Conservation (phyloP, 1,140 invertebrate genomes). For the Oryzaephilus surinamensis region DNA sequence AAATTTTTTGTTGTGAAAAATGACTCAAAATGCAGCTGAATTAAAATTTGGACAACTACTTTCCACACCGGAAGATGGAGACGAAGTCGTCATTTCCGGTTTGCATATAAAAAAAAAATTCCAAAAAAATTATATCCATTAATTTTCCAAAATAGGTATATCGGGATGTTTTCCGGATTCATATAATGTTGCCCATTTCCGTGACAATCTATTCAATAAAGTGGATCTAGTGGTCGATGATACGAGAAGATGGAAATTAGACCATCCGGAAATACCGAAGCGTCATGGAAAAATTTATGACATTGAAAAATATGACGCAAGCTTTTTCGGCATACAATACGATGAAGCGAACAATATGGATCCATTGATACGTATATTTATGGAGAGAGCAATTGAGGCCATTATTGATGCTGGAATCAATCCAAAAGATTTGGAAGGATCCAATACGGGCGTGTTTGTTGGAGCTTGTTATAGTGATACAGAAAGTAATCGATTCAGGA, state of each 20-base stretch:
- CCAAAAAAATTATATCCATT: not conserved
- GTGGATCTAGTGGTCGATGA: constrained; percentile 75
- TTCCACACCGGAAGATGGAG: not conserved
- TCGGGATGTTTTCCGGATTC: constrained; percentile 80
- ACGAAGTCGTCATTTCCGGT: not conserved
- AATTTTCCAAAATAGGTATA: constrained; percentile 43
- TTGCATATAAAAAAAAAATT: not conserved
- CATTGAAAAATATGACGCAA: constrained; percentile 68
- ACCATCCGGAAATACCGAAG: constrained; percentile 55
- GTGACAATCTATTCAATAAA: constrained; percentile 67
- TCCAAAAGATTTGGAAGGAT: constrained; percentile 48
- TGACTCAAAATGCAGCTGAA: not conserved
- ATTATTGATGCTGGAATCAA: constrained; percentile 71
- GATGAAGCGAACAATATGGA: constrained; percentile 81
- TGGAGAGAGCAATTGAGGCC: constrained; percentile 77
- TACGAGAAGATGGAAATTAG: constrained; percentile 58
- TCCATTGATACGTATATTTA: constrained; percentile 71
- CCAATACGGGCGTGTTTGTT: constrained; percentile 68
- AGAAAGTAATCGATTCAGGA: not conserved
- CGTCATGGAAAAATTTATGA: constrained; percentile 69
- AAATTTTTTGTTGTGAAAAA: not conserved
- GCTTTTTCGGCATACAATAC: constrained; percentile 69
- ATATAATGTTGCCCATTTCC: constrained; percentile 63
- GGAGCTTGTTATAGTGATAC: constrained; percentile 44
- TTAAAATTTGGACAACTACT: not conserved